Evolutionary conservation across 2,797 vertebrate genomes (phyloP).

Genomic region (Hippopotamyrus pictus): DNA sequence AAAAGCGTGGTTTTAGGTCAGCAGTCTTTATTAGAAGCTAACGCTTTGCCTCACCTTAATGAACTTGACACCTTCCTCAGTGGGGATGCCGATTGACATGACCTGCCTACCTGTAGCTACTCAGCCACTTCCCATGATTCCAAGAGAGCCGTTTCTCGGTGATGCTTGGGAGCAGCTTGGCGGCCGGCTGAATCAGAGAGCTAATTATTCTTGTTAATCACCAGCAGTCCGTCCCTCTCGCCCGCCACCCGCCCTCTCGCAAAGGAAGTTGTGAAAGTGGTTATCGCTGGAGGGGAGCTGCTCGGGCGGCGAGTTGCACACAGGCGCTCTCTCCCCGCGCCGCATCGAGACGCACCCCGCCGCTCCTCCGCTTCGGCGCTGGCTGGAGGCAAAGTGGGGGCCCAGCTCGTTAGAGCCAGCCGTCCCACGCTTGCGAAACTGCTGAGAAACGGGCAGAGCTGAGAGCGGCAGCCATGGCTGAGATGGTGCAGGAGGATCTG

Average conservation of each 20-base stretch:
- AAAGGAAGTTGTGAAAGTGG: constrained; percentile 68
- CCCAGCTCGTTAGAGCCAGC: constrained; percentile 40
- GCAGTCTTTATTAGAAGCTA: not conserved
- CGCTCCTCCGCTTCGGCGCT: constrained; percentile 38
- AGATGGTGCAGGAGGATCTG: constrained; percentile 56
- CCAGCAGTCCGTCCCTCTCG: constrained; percentile 35
- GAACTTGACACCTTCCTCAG: not conserved
- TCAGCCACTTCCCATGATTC: constrained; percentile 34
- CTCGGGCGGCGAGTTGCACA: not conserved
- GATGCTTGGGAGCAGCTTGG: constrained; percentile 35
- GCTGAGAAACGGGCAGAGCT: not conserved
- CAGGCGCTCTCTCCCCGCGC: constrained; percentile 31
- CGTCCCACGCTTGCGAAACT: not conserved
- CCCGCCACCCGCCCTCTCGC: constrained; percentile 38
- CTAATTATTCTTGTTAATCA: constrained; percentile 55
- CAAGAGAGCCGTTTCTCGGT: constrained; percentile 43
- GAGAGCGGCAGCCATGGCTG: constrained; percentile 36
- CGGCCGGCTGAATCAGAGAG: constrained; percentile 39
- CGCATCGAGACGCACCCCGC: constrained; percentile 29
- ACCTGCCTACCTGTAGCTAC: not conserved
- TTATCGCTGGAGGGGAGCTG: constrained; percentile 46
- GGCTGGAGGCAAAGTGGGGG: constrained; percentile 42
- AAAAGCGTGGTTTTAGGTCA: not conserved
- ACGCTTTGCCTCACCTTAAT: not conserved
- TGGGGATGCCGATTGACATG: not conserved